phyloP scores from a whole-genome alignment of 2,113 vertebrate genomes.

The Malurus alboscapulatus region DNA sequence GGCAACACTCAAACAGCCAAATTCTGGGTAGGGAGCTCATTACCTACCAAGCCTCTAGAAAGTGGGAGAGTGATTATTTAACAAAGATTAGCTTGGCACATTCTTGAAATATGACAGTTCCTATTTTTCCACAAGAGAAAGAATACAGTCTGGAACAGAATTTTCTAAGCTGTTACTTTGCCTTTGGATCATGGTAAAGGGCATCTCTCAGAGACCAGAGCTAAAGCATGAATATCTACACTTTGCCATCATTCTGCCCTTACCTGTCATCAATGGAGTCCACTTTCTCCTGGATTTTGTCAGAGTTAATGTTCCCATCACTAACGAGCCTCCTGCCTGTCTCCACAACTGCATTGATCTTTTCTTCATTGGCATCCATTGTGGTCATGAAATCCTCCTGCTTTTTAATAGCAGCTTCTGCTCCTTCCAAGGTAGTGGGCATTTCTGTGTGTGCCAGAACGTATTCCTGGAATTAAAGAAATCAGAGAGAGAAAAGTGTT shows the following conservation, averaged over 20 bases:
- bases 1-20: background rate
- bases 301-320: constrained; percentile 92
- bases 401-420: constrained; percentile 96
- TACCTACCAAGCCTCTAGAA: background rate
- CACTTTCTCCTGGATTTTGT: constrained; percentile 96
- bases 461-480: constrained; percentile 82
- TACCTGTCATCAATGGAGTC: constrained; percentile 97
- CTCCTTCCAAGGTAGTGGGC: constrained; percentile 93
- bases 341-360: constrained; percentile 93
- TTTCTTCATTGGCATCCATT: constrained; percentile 98
- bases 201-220: background rate
- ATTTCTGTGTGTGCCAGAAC: constrained; percentile 96
- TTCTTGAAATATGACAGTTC: background rate
- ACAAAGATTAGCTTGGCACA: background rate
- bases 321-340: constrained; percentile 89
- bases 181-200: background rate
- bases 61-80: background rate
- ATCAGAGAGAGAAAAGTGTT: background rate
- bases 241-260: background rate
- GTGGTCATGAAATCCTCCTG: constrained; percentile 99
- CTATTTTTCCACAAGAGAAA: background rate
- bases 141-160: background rate
- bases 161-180: background rate
- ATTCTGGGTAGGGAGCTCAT: background rate
- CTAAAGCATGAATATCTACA: background rate